Evolutionary conservation across 2,888 invertebrate genomes (phyloP).

Genomic region (Phrixothrix hirtus): DNA sequence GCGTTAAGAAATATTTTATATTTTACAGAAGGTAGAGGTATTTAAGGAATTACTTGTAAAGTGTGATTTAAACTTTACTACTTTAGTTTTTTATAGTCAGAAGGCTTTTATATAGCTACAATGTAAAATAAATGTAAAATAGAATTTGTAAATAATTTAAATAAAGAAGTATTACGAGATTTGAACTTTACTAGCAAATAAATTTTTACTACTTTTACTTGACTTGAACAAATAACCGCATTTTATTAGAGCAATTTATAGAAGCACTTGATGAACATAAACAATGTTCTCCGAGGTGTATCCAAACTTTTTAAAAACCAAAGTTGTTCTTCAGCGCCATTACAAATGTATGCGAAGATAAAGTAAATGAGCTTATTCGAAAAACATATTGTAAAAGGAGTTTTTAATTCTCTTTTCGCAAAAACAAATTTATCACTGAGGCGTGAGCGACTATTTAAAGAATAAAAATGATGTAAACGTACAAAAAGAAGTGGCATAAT

Average conservation of each 20-base stretch:
- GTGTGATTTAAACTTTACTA: no score
- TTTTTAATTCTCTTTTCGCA: slow-evolving; percentile 17
- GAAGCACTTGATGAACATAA: neutral
- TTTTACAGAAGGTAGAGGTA: no score
- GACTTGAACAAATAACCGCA: neutral
- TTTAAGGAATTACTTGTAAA: no score
- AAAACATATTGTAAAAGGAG: slow-evolving; percentile 17
- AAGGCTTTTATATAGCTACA: no score
- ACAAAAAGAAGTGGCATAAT: slow-evolving; percentile 39
- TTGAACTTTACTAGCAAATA: no score
- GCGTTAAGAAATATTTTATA: no score
- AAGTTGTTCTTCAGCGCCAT: no score
- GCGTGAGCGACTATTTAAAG: slow-evolving; percentile 35
- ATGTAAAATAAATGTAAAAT: no score
- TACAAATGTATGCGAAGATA: neutral
- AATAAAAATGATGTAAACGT: slow-evolving; percentile 41
- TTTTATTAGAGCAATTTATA: neutral
- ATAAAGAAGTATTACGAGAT: no score
- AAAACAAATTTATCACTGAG: slow-evolving; percentile 32
- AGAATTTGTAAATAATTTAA: no score
- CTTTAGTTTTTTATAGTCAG: no score
- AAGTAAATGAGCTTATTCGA: neutral
- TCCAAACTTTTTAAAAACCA: no score
- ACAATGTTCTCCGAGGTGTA: neutral
- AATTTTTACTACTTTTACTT: neutral